A percentile compares a stretch with the other conserved stretches of the same genome.
Conservation (phyloP, 2,113 vertebrate genomes). For the Anguilla japonica region DNA sequence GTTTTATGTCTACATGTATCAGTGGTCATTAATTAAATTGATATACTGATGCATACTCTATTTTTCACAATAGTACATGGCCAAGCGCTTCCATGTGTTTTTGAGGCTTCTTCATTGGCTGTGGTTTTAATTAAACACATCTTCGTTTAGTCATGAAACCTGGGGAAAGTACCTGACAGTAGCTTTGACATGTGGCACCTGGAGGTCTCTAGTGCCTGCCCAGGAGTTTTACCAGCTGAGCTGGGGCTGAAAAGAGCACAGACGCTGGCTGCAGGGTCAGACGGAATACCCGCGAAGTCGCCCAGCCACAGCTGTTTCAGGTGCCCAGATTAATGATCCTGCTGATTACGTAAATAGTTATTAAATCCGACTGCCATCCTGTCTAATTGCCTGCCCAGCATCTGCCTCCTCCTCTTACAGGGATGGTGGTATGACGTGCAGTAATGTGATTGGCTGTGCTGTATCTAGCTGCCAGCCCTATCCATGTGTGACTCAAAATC, state of each 20-base stretch:
- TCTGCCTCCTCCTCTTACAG: constrained; percentile 18
- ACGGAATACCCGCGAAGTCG: constrained; percentile 20
- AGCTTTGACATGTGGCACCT: neutral
- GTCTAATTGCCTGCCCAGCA: neutral
- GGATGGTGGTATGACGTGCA: neutral
- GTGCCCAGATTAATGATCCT: constrained; percentile 41
- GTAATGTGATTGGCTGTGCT: neutral
- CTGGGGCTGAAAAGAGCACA: neutral
- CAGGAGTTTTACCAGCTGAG: constrained; percentile 3
- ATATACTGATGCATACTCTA: too few species aligned
- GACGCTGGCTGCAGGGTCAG: constrained; percentile 21
- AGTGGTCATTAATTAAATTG: too few species aligned
- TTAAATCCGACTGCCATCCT: neutral
- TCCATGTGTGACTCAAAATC: neutral
- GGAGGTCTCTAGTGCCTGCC: neutral
- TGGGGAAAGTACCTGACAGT: neutral
- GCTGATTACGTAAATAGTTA: constrained; percentile 1
- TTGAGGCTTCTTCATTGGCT: neutral
- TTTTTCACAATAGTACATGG: neutral
- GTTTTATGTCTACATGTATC: too few species aligned
- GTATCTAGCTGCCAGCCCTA: neutral
- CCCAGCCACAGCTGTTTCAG: constrained; percentile 38
- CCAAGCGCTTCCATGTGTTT: neutral
- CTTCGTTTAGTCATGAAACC: constrained; percentile 11
- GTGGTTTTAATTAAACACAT: neutral